Evolutionary conservation across 2,888 invertebrate genomes (phyloP), one percentile per base, ranked within the genome.

Genomic region (Brachyopa scutellaris): DNA sequence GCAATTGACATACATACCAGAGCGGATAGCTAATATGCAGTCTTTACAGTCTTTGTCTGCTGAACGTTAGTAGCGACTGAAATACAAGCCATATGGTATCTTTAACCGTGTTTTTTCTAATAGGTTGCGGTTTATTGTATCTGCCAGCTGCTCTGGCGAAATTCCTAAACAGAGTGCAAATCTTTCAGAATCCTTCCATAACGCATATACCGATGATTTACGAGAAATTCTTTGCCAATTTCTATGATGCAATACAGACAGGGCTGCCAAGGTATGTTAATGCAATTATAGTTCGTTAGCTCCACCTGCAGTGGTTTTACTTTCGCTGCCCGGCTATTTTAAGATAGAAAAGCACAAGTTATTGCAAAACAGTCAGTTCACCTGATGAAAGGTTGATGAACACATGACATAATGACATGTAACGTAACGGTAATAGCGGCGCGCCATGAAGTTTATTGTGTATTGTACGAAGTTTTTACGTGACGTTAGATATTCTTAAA

Each of bases 141-240:
- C 84, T 90, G 29, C 90, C 90, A 42, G 88, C 88, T 42, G 87
- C 90, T 1, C 86, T 90, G 74, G 87, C 90, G 17, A 88, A 88
- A 84, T 89, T 89, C 42, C 84, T 90, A 36, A 88, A 87, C 77
- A 87, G 89, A 72, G 87, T 90, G 64, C 87, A 90, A 70, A 88
- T 90, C 74, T 90, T 90, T 83, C 89, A 90, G 84, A 90, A 90
- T 84, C 86, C 88, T 33, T 85, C 87, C 42, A 86, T 90, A 33
- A 89, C 89, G 26, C 90, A 90, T 84, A 88, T 90, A 84, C 90
- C 90, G 31, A 88, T 90, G 85, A 84, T 88, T 21, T 90, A 90
- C 72, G 89, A 90, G 72, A 87, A 87, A 17, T 89, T 89, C 85
- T 89, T 89, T 77, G 87, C 87, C 72, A 88, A 85, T 62, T 90